Evolutionary conservation across 2,888 invertebrate genomes (phyloP).

Genomic region (Mesorhabditis sp.): DNA sequence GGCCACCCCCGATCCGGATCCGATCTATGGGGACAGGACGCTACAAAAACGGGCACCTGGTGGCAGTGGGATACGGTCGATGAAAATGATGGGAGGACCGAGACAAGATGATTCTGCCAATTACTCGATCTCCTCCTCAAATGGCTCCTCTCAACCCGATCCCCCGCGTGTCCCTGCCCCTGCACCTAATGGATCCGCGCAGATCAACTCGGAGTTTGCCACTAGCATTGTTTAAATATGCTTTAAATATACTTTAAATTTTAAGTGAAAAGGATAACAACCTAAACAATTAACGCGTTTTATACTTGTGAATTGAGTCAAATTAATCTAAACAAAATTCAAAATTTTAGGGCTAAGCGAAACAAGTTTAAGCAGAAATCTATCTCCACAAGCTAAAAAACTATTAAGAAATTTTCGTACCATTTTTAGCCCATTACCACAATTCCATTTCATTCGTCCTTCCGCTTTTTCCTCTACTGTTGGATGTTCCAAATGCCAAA

Average conservation of each 20-base stretch:
- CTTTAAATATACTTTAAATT: background rate
- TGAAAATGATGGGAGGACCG: slow-evolving; percentile 20
- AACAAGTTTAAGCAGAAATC: background rate
- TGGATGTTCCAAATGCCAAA: no score
- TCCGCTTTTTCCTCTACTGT: no score
- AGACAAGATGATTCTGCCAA: slow-evolving; percentile 30
- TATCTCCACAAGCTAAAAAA: no score
- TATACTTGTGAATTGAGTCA: background rate
- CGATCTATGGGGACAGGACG: slow-evolving; percentile 29
- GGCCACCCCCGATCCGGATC: slow-evolving; percentile 22
- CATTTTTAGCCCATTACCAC: no score
- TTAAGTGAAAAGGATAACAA: background rate
- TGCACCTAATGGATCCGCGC: slow-evolving; percentile 18
- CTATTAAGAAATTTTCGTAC: no score
- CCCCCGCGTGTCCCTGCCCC: slow-evolving; percentile 17
- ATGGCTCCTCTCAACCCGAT: slow-evolving; percentile 10
- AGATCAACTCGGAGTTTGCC: slow-evolving; percentile 23
- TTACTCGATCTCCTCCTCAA: slow-evolving; percentile 20
- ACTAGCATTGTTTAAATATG: slow-evolving; percentile 35
- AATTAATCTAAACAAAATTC: background rate
- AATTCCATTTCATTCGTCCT: no score
- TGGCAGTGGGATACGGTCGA: slow-evolving; percentile 19
- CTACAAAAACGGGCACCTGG: slow-evolving; percentile 32
- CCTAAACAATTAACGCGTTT: background rate
- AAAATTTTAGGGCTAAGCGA: background rate